A percentile compares a stretch with the other conserved stretches of the same genome.
Conservation (phyloP, 2,888 invertebrate species). For the Adelphocoris suturalis region DNA sequence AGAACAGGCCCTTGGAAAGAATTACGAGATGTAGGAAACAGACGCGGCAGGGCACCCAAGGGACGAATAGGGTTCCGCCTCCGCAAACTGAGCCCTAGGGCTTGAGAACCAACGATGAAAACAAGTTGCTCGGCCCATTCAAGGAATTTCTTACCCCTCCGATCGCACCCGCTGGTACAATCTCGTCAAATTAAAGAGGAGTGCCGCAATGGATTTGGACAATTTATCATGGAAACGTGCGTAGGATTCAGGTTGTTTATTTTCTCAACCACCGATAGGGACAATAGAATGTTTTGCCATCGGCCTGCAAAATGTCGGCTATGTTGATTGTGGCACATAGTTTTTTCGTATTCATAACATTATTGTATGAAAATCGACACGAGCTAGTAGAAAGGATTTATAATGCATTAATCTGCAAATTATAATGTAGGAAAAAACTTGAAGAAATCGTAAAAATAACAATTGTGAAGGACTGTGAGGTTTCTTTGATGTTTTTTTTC, state of each 20-base stretch:
- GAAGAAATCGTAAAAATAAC: no score
- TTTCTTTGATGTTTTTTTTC: no score
- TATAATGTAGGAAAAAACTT: no score
- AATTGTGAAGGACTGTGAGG: no score
- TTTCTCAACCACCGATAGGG: neutral
- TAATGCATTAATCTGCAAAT: no score
- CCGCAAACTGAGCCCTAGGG: slow-evolving; percentile 12
- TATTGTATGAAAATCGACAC: no score
- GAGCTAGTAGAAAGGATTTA: no score
- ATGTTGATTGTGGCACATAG: no score
- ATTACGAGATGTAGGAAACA: neutral
- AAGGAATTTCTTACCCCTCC: neutral
- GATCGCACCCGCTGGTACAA: slow-evolving; percentile 9
- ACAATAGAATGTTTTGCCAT: no score
- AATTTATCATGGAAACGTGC: neutral
- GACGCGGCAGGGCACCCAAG: slow-evolving; percentile 34
- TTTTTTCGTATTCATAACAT: no score
- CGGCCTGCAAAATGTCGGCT: no score
- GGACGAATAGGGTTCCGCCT: slow-evolving; percentile 37
- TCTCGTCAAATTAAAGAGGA: slow-evolving; percentile 34
- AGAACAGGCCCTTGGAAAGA: slow-evolving; percentile 12
- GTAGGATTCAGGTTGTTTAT: neutral
- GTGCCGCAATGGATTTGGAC: neutral
- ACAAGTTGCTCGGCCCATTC: slow-evolving; percentile 23
- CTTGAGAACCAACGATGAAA: slow-evolving; percentile 41